Evolutionary conservation across 2,888 invertebrate genomes (phyloP).

Genomic region (Hymenopus coronatus): DNA sequence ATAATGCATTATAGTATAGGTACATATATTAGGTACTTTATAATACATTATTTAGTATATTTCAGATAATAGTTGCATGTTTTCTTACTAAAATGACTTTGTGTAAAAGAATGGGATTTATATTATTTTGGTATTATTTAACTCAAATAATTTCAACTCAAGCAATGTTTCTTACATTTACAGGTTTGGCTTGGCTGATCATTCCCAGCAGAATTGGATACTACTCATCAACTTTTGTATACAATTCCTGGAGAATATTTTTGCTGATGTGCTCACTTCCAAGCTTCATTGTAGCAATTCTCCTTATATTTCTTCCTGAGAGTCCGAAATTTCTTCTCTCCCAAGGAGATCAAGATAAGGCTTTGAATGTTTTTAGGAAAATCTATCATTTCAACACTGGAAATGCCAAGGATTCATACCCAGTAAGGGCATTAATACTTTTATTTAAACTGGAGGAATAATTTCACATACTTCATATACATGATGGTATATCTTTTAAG

Average conservation of each 20-base stretch:
- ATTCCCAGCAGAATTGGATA: conserved; percentile 65
- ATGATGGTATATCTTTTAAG: no score
- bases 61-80: no score
- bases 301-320: conserved; percentile 81
- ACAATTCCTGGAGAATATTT: conserved; percentile 92
- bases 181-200: conserved; percentile 58
- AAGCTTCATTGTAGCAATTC: conserved; percentile 79
- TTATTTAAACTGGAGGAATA: neutral
- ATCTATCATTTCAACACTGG: conserved; percentile 82
- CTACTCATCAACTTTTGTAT: conserved; percentile 65
- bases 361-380: conserved; percentile 74
- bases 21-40: no score
- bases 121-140: no score
- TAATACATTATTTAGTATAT: no score
- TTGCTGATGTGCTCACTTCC: conserved; percentile 84
- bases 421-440: conserved; percentile 54
- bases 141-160: neutral
- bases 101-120: no score
- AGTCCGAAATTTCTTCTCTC: conserved; percentile 86
- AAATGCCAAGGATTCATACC: conserved; percentile 69
- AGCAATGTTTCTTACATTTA: conserved; percentile 20
- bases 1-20: no score
- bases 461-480: neutral
- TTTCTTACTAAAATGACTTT: no score
- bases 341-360: conserved; percentile 75